Evolutionary conservation across 2,888 invertebrate species (phyloP).

Genomic region (Pterostichus niger): DNA sequence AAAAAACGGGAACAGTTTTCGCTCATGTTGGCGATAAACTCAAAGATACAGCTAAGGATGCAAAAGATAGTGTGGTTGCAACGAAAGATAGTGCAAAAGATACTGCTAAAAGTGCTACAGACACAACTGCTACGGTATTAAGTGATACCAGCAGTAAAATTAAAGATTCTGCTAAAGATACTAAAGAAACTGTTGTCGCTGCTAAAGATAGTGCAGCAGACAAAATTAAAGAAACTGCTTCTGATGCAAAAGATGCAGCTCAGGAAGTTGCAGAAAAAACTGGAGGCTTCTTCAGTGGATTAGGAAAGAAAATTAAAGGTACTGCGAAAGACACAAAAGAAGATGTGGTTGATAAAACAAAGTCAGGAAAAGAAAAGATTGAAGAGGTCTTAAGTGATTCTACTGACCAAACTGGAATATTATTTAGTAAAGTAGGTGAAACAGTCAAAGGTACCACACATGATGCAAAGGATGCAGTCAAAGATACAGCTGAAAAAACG

Average conservation of each 20-base stretch:
- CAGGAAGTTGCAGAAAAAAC: constrained; percentile 70
- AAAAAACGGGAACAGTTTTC: constrained; percentile 32
- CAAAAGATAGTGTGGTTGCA: constrained; percentile 54
- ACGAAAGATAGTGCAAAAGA: not conserved
- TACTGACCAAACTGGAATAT: too few relatives aligned
- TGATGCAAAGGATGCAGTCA: constrained; percentile 46
- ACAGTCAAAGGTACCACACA: too few relatives aligned
- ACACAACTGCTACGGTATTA: not conserved
- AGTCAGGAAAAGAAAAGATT: too few relatives aligned
- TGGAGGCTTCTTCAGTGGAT: not conserved
- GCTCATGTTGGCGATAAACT: constrained; percentile 67
- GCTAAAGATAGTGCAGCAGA: constrained; percentile 59
- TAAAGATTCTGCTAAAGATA: constrained; percentile 36
- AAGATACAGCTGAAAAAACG: not conserved
- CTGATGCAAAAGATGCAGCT: constrained; percentile 76
- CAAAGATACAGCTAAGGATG: constrained; percentile 67
- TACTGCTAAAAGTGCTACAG: not conserved
- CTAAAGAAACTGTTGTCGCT: constrained; percentile 25
- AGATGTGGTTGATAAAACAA: too few relatives aligned
- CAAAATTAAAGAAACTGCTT: constrained; percentile 54
- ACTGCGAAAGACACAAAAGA: too few relatives aligned
- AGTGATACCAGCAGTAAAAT: constrained; percentile 5
- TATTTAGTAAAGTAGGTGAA: too few relatives aligned
- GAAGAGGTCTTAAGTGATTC: too few relatives aligned
- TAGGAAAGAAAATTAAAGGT: too few relatives aligned